Conservation (phyloP, 1,140 invertebrate genomes). For the Himalopsyche phryganea region DNA sequence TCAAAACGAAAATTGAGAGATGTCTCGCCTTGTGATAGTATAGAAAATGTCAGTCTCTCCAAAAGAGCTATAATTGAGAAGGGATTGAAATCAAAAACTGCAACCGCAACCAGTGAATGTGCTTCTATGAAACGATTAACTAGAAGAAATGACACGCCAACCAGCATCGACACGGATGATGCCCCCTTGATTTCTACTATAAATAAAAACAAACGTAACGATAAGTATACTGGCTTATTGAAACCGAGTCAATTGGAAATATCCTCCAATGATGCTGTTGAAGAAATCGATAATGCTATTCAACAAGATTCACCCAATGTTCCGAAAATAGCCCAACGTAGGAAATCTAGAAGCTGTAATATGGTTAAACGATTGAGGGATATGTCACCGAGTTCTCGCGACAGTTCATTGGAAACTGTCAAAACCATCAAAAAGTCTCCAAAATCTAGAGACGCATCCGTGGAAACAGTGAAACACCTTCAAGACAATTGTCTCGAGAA, state of each 20-base stretch:
- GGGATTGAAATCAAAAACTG: constrained; percentile 24
- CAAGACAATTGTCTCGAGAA: constrained; percentile 47
- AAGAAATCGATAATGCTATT: constrained; percentile 7
- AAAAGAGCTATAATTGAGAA: constrained; percentile 45
- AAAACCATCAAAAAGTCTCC: constrained; percentile 37
- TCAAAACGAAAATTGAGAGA: constrained; percentile 50
- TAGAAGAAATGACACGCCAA: constrained; percentile 12
- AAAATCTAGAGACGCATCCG: constrained; percentile 47
- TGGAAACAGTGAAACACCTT: constrained; percentile 40
- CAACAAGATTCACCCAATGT: constrained; percentile 1
- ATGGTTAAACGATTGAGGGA: constrained; percentile 42
- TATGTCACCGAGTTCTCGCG: constrained; percentile 46
- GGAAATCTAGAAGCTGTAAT: constrained; percentile 47
- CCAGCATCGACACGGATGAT: constrained; percentile 18
- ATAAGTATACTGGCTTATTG: no score
- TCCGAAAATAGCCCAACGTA: constrained; percentile 37
- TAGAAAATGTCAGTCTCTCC: constrained; percentile 47
- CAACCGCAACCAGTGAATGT: background rate
- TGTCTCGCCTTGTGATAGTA: constrained; percentile 50
- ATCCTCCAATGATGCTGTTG: constrained; percentile 8
- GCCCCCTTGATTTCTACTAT: background rate
- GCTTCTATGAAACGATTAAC: constrained; percentile 10
- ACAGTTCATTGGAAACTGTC: constrained; percentile 50
- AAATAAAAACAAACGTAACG: background rate
- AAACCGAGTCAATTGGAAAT: constrained; percentile 9